Evolutionary conservation across 2,797 vertebrate species (phyloP).

Genomic region (Scarus forsteni): DNA sequence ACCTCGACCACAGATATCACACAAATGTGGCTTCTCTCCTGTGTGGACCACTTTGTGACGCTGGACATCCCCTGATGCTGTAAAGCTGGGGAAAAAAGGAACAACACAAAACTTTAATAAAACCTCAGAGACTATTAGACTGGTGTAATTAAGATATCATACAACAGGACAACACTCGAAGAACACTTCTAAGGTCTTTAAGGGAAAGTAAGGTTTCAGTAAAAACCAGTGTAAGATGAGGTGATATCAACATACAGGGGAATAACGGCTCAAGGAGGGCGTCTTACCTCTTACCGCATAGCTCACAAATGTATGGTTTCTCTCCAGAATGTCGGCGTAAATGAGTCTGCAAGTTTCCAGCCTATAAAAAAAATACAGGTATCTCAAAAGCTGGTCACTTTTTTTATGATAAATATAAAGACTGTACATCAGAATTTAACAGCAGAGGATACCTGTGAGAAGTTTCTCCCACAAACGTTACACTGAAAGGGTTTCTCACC

Average conservation of each 20-base stretch:
- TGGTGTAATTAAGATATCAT: not conserved
- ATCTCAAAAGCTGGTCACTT: not conserved
- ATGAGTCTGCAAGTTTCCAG: conserved; percentile 97
- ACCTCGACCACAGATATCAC: conserved; percentile 98
- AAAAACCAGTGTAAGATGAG: not conserved
- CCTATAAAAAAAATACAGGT: conserved; percentile 81
- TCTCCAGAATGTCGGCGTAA: conserved; percentile 96
- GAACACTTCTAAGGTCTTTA: not conserved
- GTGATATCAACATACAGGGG: not conserved
- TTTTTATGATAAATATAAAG: not conserved
- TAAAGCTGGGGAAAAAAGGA: conserved; percentile 86
- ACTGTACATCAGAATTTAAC: not conserved
- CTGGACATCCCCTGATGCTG: conserved; percentile 96
- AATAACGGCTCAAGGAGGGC: not conserved
- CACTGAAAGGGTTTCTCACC: conserved; percentile 99
- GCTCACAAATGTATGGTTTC: conserved; percentile 98
- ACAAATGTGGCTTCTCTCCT: conserved; percentile 95
- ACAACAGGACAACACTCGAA: not conserved
- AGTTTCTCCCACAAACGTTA: conserved; percentile 96
- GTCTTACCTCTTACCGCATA: conserved; percentile 95
- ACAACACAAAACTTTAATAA: not conserved
- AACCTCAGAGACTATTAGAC: not conserved
- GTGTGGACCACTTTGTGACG: conserved; percentile 97
- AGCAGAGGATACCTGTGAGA: conserved; percentile 93
- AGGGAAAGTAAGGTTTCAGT: not conserved